Evolutionary conservation across 2,888 invertebrate genomes (phyloP).

Genomic region (Tuberolachnus salignus): DNA sequence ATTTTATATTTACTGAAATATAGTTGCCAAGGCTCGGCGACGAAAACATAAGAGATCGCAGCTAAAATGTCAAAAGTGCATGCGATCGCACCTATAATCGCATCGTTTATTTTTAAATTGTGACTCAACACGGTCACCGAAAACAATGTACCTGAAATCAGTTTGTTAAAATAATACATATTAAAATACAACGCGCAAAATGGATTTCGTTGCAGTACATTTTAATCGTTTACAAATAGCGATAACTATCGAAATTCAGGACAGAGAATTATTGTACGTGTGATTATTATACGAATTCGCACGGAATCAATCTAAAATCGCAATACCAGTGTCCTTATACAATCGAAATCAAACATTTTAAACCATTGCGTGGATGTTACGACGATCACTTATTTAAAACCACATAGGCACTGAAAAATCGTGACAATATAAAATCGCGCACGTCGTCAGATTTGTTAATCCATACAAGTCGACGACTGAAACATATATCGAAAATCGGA

Average conservation of each 20-base stretch:
- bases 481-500: too few species aligned
- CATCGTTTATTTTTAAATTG: constrained; percentile 59
- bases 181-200: background rate
- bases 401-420: too few species aligned
- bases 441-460: too few species aligned
- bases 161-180: background rate
- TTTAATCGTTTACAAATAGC: background rate
- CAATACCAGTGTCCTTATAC: too few species aligned
- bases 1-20: constrained; percentile 57
- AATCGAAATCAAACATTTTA: too few species aligned
- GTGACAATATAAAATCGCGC: too few species aligned
- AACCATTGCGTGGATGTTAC: too few species aligned
- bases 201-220: background rate
- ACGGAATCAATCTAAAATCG: too few species aligned
- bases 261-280: background rate
- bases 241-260: background rate
- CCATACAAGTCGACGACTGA: too few species aligned
- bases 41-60: constrained; percentile 56
- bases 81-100: constrained; percentile 59
- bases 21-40: constrained; percentile 57
- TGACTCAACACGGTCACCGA: constrained; percentile 58
- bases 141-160: constrained; percentile 58
- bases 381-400: too few species aligned
- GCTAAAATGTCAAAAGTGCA: constrained; percentile 57
- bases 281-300: too few species aligned